These are phyloP conservation scores for Enteromius mattozi DNA, from an alignment of 2,797 vertebrate genomes.

Conservation along the genomic window DNA sequence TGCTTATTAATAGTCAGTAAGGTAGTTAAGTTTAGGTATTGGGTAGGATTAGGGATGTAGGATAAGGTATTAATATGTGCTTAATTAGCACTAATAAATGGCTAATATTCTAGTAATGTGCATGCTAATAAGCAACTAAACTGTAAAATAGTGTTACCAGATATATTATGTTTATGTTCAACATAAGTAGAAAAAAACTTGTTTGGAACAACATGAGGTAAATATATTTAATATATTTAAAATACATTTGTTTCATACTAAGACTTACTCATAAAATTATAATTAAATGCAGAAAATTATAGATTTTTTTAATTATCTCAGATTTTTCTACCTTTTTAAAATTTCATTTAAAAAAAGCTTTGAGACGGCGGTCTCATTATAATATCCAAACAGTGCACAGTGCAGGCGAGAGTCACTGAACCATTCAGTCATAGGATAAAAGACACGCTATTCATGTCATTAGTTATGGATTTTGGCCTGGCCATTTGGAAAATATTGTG, in stretches of 20 bases:
- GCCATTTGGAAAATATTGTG: slow-evolving; percentile 17
- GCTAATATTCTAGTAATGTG: too few species aligned
- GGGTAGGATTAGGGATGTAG: too few species aligned
- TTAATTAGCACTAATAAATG: too few species aligned
- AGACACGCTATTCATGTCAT: slow-evolving; percentile 47
- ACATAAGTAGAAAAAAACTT: neutral
- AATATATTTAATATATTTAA: too few species aligned
- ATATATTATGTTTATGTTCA: neutral
- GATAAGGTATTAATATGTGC: too few species aligned
- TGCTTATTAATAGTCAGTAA: too few species aligned
- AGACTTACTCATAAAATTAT: too few species aligned
- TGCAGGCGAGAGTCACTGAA: slow-evolving; percentile 50
- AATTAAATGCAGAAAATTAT: too few species aligned
- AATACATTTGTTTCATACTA: too few species aligned
- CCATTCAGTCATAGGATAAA: slow-evolving; percentile 51
- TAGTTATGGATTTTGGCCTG: slow-evolving; percentile 38
- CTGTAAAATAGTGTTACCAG: too few species aligned
- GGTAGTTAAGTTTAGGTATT: too few species aligned
- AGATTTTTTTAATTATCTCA: slow-evolving; percentile 13
- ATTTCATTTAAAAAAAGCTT: slow-evolving; percentile 27
- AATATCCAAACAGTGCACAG: slow-evolving; percentile 58
- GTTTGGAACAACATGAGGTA: neutral
- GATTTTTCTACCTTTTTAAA: slow-evolving; percentile 17
- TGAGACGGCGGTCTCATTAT: slow-evolving; percentile 56
- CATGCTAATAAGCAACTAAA: too few species aligned